Percentiles rank a stretch among this genome's conserved stretches.
These are phyloP conservation scores for Rallus limicola DNA, from an alignment of 2,113 vertebrate genomes.

Conservation along the genomic window DNA sequence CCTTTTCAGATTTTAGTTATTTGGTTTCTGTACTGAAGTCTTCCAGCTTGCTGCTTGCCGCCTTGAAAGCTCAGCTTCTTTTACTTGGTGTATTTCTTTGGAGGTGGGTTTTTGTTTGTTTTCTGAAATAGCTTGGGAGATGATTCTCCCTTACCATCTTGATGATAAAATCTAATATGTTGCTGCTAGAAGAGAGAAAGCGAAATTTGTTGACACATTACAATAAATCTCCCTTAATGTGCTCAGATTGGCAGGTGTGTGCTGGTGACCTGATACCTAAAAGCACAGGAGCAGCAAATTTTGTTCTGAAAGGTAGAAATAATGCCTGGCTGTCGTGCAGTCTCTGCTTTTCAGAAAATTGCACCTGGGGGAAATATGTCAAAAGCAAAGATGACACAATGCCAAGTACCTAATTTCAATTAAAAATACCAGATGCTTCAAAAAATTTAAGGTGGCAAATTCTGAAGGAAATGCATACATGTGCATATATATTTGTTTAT, in stretches of 20 bases:
- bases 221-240: not conserved
- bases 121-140: not conserved
- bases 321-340: not conserved
- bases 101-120: not conserved
- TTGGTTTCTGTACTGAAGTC: not conserved
- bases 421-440: not conserved
- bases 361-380: not conserved
- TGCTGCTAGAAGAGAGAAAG: not conserved
- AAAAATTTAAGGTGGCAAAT: not conserved
- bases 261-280: not conserved
- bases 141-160: not conserved
- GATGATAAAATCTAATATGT: not conserved
- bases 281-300: not conserved
- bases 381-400: not conserved
- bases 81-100: not conserved
- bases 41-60: not conserved
- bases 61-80: not conserved
- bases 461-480: not conserved
- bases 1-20: not conserved
- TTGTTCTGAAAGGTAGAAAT: not conserved
- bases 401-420: not conserved
- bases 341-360: not conserved
- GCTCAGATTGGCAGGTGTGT: not conserved
- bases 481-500: not conserved
- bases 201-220: not conserved